These are phyloP conservation scores for Hirudo medicinalis DNA, from an alignment of 1,140 invertebrate species.

Conservation along the genomic window DNA sequence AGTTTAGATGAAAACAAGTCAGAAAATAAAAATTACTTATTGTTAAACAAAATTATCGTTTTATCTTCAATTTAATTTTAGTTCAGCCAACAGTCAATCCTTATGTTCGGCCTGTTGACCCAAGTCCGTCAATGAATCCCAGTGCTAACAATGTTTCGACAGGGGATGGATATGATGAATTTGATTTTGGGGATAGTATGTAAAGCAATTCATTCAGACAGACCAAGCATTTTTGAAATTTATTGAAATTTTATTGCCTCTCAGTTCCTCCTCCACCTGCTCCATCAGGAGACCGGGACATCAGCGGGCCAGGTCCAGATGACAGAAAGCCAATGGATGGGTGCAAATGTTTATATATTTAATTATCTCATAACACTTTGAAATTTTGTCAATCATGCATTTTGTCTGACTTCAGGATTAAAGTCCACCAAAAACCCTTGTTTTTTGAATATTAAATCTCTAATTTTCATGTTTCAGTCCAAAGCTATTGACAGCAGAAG, in stretches of 20 bases:
- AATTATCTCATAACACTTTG: neutral
- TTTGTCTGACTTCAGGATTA: neutral
- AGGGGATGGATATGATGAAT: neutral
- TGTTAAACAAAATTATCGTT: neutral
- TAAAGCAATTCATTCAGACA: neutral
- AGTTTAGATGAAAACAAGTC: too few relatives aligned
- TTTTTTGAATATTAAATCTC: neutral
- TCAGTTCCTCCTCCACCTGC: neutral
- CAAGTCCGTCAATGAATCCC: neutral
- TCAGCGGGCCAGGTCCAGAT: neutral
- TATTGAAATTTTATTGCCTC: neutral
- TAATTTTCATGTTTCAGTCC: neutral
- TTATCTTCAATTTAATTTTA: neutral
- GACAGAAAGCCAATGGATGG: neutral
- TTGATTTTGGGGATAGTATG: constrained; percentile 8
- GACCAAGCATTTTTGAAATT: neutral
- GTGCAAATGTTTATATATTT: neutral
- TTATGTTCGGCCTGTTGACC: neutral
- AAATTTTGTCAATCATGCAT: neutral
- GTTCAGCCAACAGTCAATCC: constrained; percentile 2
- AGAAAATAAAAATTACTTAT: too few relatives aligned
- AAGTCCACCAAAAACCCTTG: too few relatives aligned
- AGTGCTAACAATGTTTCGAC: neutral
- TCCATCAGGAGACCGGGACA: neutral
- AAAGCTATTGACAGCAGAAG: constrained; percentile 28